These are phyloP conservation scores for Ammodytes marinus DNA, from an alignment of 2,113 vertebrate genomes.

Conservation along the genomic window DNA sequence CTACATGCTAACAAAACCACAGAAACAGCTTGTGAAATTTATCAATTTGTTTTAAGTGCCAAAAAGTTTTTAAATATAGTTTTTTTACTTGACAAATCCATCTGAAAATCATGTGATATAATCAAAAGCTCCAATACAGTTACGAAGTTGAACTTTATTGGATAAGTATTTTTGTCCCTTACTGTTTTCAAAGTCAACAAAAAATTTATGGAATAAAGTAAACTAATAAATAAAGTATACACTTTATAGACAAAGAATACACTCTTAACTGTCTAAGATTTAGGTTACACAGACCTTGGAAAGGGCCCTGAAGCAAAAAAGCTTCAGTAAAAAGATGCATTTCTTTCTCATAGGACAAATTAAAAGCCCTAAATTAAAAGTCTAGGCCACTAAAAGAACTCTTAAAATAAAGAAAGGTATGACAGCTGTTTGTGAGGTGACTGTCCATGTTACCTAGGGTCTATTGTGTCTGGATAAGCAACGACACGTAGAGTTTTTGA, in stretches of 20 bases:
- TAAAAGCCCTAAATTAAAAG: too few species aligned
- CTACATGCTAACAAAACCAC: neutral
- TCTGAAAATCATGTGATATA: neutral
- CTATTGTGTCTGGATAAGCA: conserved; percentile 93
- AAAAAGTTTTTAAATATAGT: neutral
- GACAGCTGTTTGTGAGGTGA: neutral
- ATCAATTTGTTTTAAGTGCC: neutral
- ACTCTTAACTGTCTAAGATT: too few species aligned
- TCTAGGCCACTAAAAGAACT: neutral
- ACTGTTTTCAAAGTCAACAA: neutral
- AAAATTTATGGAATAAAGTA: neutral
- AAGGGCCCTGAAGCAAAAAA: too few species aligned
- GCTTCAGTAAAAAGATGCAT: too few species aligned
- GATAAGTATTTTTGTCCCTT: neutral
- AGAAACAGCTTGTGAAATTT: too few species aligned
- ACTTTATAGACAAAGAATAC: too few species aligned
- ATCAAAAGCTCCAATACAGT: neutral
- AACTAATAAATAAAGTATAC: too few species aligned
- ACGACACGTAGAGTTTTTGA: conserved; percentile 97
- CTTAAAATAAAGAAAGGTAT: neutral
- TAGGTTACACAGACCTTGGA: too few species aligned
- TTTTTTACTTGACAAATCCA: neutral
- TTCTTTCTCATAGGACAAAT: too few species aligned
- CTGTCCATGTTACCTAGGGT: conserved; percentile 86
- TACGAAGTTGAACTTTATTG: neutral